These are phyloP conservation scores for Melospiza melodia DNA, from an alignment of 2,113 vertebrate species.

Conservation along the genomic window DNA sequence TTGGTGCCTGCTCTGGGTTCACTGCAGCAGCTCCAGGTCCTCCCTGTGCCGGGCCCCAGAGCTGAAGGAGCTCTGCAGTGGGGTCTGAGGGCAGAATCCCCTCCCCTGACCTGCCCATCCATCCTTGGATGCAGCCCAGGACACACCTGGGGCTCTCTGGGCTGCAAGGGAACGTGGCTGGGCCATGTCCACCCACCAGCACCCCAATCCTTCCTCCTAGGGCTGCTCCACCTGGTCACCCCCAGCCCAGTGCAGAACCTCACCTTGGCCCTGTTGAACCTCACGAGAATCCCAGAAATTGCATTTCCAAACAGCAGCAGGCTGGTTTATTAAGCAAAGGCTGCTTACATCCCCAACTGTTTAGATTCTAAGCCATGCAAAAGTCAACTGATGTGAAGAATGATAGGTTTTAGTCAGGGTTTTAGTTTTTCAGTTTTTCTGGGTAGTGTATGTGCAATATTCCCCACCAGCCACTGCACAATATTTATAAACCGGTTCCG, in stretches of 20 bases:
- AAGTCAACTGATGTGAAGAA: not conserved
- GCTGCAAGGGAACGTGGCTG: accelerated
- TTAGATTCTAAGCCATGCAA: not conserved
- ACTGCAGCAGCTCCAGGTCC: not conserved
- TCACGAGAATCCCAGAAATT: not conserved
- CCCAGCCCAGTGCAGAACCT: not conserved
- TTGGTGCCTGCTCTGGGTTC: not conserved
- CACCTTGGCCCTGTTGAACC: no score
- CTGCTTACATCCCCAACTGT: accelerated
- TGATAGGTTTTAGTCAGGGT: not conserved
- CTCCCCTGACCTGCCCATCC: accelerated
- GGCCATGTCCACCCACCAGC: not conserved
- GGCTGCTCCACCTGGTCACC: not conserved
- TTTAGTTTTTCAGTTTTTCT: not conserved
- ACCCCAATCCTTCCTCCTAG: not conserved
- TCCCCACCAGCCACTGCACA: not conserved
- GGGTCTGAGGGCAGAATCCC: not conserved
- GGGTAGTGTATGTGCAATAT: not conserved
- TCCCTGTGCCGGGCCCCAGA: not conserved
- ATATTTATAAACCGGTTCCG: not conserved
- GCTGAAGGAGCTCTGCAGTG: not conserved
- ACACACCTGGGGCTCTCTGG: not conserved
- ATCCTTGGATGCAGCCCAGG: not conserved
- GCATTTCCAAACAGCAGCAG: not conserved
- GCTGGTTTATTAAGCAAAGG: not conserved